Evolutionary conservation across 2,888 invertebrate genomes (phyloP).

Genomic region (Mesorhabditis belari): DNA sequence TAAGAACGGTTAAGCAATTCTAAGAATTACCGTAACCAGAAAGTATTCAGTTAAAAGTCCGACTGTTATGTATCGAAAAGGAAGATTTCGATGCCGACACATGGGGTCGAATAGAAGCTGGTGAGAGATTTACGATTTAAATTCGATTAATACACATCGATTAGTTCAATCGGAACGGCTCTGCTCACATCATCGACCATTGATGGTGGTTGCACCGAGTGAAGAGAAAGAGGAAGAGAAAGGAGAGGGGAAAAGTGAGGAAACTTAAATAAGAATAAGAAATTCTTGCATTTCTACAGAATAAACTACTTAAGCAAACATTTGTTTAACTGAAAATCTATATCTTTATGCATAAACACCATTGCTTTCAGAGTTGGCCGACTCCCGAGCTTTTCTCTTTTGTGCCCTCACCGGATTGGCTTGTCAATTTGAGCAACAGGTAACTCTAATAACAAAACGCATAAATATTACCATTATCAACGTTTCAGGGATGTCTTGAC

Average conservation of each 20-base stretch:
- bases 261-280: too few species aligned
- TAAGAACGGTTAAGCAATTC: conserved; percentile 7
- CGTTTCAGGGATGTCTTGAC: conserved; percentile 22
- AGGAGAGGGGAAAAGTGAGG: neutral
- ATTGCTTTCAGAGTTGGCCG: conserved; percentile 7
- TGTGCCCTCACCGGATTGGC: conserved; percentile 49
- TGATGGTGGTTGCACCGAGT: conserved; percentile 20
- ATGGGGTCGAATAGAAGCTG: conserved; percentile 48
- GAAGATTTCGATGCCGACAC: conserved; percentile 34
- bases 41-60: conserved; percentile 29
- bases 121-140: too few species aligned
- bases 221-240: neutral
- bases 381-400: conserved; percentile 36
- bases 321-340: neutral
- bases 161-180: conserved; percentile 36
- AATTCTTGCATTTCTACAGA: too few species aligned
- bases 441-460: conserved; percentile 4
- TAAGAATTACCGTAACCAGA: conserved; percentile 4
- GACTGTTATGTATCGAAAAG: conserved; percentile 29
- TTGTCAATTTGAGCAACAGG: conserved; percentile 46
- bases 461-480: neutral
- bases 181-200: conserved; percentile 26
- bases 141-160: too few species aligned
- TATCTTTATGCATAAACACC: neutral
- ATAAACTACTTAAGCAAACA: neutral